Conservation (phyloP, 1,140 invertebrate genomes). For the Diabrotica undecimpunctata region DNA sequence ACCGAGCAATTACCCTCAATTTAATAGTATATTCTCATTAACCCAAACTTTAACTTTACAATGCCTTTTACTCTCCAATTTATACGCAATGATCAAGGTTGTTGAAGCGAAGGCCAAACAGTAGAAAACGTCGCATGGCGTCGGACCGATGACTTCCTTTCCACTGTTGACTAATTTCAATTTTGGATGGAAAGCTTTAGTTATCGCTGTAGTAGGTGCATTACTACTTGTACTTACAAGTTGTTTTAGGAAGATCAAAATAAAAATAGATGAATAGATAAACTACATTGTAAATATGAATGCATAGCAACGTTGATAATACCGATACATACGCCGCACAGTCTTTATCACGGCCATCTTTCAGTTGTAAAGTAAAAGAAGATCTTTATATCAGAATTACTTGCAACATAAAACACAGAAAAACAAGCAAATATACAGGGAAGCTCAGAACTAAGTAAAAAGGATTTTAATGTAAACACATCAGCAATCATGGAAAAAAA, state of each 20-base stretch:
- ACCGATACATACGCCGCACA: no score
- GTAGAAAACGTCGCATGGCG: conserved; percentile 16
- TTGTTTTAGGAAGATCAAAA: background rate
- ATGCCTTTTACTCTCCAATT: conserved; percentile 35
- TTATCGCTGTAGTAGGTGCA: background rate
- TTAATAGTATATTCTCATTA: conserved; percentile 43
- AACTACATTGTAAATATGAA: background rate
- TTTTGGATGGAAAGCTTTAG: conserved; percentile 33
- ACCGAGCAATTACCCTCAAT: conserved; percentile 38
- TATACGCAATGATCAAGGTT: conserved; percentile 24
- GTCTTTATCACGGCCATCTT: no score
- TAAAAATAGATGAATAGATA: background rate
- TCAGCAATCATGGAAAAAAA: no score
- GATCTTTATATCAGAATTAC: no score
- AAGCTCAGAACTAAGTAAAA: no score
- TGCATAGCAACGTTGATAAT: background rate
- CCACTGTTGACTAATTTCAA: conserved; percentile 7
- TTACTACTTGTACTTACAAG: no score
- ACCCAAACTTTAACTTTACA: conserved; percentile 38
- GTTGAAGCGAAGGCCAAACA: conserved; percentile 18
- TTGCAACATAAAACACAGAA: no score
- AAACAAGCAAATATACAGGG: no score
- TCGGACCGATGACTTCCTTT: conserved; percentile 4
- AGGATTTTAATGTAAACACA: no score
- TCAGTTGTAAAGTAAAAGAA: no score